These are phyloP conservation scores for Cosmorhoe ocellata DNA, from an alignment of 2,888 invertebrate genomes.

Conservation along the genomic window DNA sequence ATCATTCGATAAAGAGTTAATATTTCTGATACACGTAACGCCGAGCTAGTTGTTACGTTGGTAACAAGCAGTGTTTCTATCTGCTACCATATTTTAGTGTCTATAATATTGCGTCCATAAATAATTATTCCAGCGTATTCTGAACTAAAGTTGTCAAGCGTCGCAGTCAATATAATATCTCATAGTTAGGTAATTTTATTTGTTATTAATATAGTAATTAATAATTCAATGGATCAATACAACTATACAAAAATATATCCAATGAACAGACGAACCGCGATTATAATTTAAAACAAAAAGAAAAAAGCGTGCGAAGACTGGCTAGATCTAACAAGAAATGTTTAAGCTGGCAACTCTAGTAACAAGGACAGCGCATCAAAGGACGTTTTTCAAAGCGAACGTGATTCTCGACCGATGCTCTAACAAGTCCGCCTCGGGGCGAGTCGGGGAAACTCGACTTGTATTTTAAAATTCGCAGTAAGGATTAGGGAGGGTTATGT, in stretches of 20 bases:
- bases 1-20: constrained; percentile 38
- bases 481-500: constrained; percentile 32
- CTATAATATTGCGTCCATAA: no score
- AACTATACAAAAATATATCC: no score
- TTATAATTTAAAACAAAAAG: no score
- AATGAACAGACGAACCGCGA: no score
- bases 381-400: constrained; percentile 70
- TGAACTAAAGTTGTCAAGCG: no score
- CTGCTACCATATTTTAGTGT: background rate
- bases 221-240: no score
- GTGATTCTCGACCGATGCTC: constrained; percentile 69
- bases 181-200: no score
- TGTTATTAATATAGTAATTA: no score
- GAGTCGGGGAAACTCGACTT: constrained; percentile 47
- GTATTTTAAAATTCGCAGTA: constrained; percentile 48
- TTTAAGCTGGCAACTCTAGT: constrained; percentile 10
- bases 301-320: background rate
- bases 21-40: constrained; percentile 58
- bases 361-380: constrained; percentile 65
- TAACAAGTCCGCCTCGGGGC: constrained; percentile 60
- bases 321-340: constrained; percentile 2
- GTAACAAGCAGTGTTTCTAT: constrained; percentile 40
- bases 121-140: no score
- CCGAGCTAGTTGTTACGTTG: constrained; percentile 59
- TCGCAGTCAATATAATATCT: no score